These are phyloP conservation scores for Nothobranchius kuhntae DNA, from an alignment of 2,113 vertebrate species.

Conservation along the genomic window DNA sequence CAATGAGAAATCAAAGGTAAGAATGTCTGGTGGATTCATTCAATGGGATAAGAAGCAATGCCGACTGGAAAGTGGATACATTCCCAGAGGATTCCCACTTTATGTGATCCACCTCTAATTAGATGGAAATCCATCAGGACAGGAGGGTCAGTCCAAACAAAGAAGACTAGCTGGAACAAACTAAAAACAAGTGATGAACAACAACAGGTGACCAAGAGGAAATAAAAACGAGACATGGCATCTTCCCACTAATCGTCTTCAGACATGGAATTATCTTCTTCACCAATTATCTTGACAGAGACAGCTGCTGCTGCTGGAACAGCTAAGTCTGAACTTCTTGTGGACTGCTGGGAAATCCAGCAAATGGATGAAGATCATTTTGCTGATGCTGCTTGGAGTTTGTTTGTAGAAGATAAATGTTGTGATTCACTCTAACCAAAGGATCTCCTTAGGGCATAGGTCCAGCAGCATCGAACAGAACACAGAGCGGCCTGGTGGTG, in stretches of 20 bases:
- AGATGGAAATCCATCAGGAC: conserved; percentile 58
- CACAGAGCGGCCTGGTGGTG: conserved; percentile 76
- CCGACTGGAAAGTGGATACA: conserved; percentile 52
- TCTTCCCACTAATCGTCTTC: conserved; percentile 79
- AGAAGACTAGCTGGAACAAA: conserved; percentile 58
- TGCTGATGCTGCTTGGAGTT: conserved; percentile 68
- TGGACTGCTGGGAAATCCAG: conserved; percentile 67
- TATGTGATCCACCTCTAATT: conserved; percentile 61
- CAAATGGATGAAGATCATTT: conserved; percentile 64
- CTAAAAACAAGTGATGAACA: conserved; percentile 65
- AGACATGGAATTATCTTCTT: conserved; percentile 74
- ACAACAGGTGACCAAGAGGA: conserved; percentile 57
- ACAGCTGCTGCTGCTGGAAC: conserved; percentile 53
- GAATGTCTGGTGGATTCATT: conserved; percentile 56
- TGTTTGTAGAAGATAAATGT: conserved; percentile 66
- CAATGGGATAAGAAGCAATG: conserved; percentile 57
- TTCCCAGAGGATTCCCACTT: conserved; percentile 58
- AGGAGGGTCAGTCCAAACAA: conserved; percentile 65
- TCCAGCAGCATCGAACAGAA: conserved; percentile 78
- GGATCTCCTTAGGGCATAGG: conserved; percentile 57
- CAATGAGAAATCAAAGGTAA: conserved; percentile 63
- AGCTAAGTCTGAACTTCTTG: conserved; percentile 70
- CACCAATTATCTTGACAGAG: conserved; percentile 64
- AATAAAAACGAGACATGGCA: conserved; percentile 73
- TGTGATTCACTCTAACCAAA: conserved; percentile 48